Base-by-base conservation (phyloP, 2,113 vertebrate species). In the Piaya cayana region DNA sequence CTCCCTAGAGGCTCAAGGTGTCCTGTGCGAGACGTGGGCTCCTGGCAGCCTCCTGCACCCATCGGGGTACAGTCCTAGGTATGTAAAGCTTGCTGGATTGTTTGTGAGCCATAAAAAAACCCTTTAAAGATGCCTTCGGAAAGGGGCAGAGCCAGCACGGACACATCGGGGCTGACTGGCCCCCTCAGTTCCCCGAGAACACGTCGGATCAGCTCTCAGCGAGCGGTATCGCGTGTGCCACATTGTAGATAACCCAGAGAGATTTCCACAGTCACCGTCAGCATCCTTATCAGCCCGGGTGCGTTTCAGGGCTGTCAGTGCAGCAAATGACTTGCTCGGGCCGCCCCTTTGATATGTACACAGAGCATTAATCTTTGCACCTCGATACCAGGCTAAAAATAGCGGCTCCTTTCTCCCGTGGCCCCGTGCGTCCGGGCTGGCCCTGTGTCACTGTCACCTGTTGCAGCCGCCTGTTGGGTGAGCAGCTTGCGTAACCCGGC, bases 401-500 rank as follows among this genome's bases (percentile, higher is more conserved):
- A 92, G 82, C 50, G 4, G 16, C 82, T 76, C 67, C 91, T 79
- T 68, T 63, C 87, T 78, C 34, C 62, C 21, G 29, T 34, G 12
- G 21, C 25, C 52, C 64, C 0, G 7, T 45, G 53, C 74, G 45
- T 76, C 92, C 10, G 4, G 50, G 37, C 81, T 83, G 90, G 88
- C 84, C 63, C 4, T 0, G 32, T 74, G 59, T 92, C 90, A 62
- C 56, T 37, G 52, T 96, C 88, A 77, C 95, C 95, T 92, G 92
- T 89, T 92, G 86, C 89, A 79, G 84, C 84, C 42, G 62, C 43
- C 77, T 75, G 29, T 69, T 81, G 23, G 13, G 34, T 65, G 29
- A 91, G 89, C 87, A 69, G 82, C 89, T 96, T 90, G 86, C 82
- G 88, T 93, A 94, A 92, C 81, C 34, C 15, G 0, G 64, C 90